Evolutionary conservation across 2,888 invertebrate genomes (phyloP).

Genomic region (Lepetodrilus schrolli): DNA sequence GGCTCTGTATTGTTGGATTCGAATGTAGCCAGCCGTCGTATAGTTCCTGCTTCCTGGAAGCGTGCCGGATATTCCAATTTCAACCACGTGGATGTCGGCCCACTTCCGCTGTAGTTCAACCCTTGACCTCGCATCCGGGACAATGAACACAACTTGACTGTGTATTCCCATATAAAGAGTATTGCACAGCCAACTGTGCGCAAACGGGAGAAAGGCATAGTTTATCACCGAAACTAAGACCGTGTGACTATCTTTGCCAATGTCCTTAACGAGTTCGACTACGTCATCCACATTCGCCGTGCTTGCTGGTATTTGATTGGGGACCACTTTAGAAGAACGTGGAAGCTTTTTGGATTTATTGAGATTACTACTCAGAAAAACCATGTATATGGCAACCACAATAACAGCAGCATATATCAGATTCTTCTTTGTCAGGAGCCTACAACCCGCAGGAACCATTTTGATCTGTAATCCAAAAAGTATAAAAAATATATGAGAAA

Average conservation of each 20-base stretch:
- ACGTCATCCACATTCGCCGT: too few relatives aligned
- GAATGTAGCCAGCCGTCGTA: slow-evolving; percentile 58
- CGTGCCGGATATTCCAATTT: slow-evolving; percentile 35
- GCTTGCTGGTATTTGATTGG: too few relatives aligned
- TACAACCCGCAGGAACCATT: too few relatives aligned
- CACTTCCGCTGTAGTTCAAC: slow-evolving; percentile 49
- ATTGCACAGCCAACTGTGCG: slow-evolving; percentile 60
- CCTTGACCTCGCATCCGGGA: slow-evolving; percentile 49
- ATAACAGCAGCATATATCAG: too few relatives aligned
- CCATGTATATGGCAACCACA: too few relatives aligned
- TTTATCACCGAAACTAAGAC: slow-evolving; percentile 57
- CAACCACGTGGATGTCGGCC: slow-evolving; percentile 51
- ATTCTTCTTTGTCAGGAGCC: too few relatives aligned
- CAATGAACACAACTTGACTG: slow-evolving; percentile 54
- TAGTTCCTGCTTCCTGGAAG: slow-evolving; percentile 51
- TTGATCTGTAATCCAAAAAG: too few relatives aligned
- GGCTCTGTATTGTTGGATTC: slow-evolving; percentile 55
- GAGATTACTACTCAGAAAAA: too few relatives aligned
- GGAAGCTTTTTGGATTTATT: too few relatives aligned
- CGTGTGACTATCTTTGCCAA: slow-evolving; percentile 37
- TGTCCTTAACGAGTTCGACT: background rate
- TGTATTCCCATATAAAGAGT: slow-evolving; percentile 55
- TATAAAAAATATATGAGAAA: too few relatives aligned
- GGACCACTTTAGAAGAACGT: too few relatives aligned
- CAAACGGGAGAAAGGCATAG: slow-evolving; percentile 56